A percentile compares a stretch with the other conserved stretches of the same genome.
These are phyloP conservation scores for Bhutanitis thaidina DNA, from an alignment of 2,888 invertebrate species.

Conservation along the genomic window DNA sequence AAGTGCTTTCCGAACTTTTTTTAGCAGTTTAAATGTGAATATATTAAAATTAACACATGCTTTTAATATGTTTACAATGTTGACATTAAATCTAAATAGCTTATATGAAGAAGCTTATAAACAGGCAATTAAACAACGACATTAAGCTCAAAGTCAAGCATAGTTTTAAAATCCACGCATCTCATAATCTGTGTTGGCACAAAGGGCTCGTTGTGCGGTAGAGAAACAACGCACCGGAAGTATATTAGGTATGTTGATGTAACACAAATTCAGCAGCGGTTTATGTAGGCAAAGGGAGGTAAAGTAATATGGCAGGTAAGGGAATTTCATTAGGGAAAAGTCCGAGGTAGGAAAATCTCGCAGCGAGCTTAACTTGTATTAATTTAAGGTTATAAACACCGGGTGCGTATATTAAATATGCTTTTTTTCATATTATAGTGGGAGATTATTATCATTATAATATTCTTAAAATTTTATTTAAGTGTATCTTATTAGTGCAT, in stretches of 20 bases:
- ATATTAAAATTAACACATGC: no score
- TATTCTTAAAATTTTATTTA: no score
- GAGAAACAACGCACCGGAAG: constrained; percentile 13
- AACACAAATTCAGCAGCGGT: constrained; percentile 13
- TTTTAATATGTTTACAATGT: no score
- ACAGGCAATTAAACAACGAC: constrained; percentile 10
- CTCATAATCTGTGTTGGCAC: constrained; percentile 16
- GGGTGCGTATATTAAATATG: constrained; percentile 11
- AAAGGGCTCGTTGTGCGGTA: constrained; percentile 17
- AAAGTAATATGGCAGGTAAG: constrained; percentile 29
- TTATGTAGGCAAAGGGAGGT: constrained; percentile 17
- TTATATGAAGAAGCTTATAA: neutral
- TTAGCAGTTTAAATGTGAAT: no score
- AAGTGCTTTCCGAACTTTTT: constrained; percentile 12
- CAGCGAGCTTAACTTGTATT: constrained; percentile 24
- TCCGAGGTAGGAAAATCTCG: constrained; percentile 26
- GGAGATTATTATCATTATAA: no score
- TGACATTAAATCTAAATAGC: no score
- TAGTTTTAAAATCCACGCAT: constrained; percentile 19
- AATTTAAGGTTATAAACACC: constrained; percentile 25
- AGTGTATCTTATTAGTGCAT: no score
- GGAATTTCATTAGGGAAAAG: constrained; percentile 36
- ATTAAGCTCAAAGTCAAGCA: constrained; percentile 7
- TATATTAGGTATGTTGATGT: constrained; percentile 13
- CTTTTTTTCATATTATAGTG: neutral